phyloP scores from a whole-genome alignment of 1,140 invertebrate species.

The Cylas formicarius region DNA sequence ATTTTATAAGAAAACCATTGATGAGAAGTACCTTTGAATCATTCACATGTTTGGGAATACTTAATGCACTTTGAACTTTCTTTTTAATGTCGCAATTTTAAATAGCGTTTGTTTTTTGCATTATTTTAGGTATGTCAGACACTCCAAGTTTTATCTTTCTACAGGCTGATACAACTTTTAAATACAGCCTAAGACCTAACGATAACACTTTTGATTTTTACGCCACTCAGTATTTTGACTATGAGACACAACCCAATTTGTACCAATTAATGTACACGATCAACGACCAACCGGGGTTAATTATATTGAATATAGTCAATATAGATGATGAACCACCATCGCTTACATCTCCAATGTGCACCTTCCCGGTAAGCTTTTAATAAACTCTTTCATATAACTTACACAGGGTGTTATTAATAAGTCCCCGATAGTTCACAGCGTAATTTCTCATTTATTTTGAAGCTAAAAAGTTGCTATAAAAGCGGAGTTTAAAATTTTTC shows the following conservation, averaged over 20 bases:
- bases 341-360: slow-evolving; percentile 10
- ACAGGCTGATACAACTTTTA: background rate
- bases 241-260: slow-evolving; percentile 8
- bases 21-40: too few relatives aligned
- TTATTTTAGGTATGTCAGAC: background rate
- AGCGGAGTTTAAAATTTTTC: too few relatives aligned
- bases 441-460: too few relatives aligned
- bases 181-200: background rate
- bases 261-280: background rate
- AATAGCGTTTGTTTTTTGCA: background rate
- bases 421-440: too few relatives aligned
- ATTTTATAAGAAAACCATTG: too few relatives aligned
- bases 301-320: slow-evolving; percentile 12
- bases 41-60: background rate
- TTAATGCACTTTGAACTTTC: background rate
- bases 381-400: too few relatives aligned
- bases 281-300: background rate
- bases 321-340: slow-evolving; percentile 19
- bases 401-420: too few relatives aligned
- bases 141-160: background rate
- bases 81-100: slow-evolving; percentile 1
- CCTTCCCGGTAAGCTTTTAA: slow-evolving; percentile 12
- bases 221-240: slow-evolving; percentile 14
- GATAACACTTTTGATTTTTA: slow-evolving; percentile 9
- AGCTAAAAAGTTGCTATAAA: too few relatives aligned